Percentiles rank a stretch among this genome's conserved stretches.
Conservation (phyloP, 1,140 invertebrate species). For the Scaptodrosophila lebanonensis region DNA sequence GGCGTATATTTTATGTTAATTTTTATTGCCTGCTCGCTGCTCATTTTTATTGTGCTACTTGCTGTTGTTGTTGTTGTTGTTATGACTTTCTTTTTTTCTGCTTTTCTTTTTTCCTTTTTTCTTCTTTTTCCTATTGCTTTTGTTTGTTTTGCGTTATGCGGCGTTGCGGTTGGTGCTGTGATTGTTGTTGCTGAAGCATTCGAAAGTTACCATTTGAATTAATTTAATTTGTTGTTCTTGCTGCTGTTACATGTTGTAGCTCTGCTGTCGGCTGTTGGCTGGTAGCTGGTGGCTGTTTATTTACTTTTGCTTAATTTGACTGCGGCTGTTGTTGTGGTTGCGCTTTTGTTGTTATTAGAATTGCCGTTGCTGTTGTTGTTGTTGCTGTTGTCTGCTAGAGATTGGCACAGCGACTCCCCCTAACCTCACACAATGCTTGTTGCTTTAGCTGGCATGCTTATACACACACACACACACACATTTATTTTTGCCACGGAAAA, state of each 20-base stretch:
- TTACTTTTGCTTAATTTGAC: conserved; percentile 58
- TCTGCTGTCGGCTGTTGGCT: neutral
- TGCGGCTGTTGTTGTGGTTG: conserved; percentile 20
- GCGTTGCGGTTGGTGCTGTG: conserved; percentile 5
- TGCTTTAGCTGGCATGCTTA: no score
- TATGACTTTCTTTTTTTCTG: neutral
- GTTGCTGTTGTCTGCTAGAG: no score
- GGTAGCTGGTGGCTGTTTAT: conserved; percentile 33
- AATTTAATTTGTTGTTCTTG: conserved; percentile 53
- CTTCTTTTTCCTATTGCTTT: conserved; percentile 11
- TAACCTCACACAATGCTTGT: no score
- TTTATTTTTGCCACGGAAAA: no score
- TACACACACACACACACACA: conserved; percentile 3
- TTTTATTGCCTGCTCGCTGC: conserved; percentile 36
- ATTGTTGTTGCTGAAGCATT: neutral
- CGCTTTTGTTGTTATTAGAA: no score
- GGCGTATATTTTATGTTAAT: conserved; percentile 36
- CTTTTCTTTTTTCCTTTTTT: conserved; percentile 12
- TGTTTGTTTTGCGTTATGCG: conserved; percentile 20
- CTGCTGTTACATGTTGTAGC: neutral
- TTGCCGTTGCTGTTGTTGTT: no score
- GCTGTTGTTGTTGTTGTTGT: neutral
- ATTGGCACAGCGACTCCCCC: no score
- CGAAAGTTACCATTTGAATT: conserved; percentile 48
- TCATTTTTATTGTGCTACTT: conserved; percentile 35